These are phyloP conservation scores for Dinomys branickii DNA, from an alignment of 2,113 vertebrate species.

Conservation along the genomic window DNA sequence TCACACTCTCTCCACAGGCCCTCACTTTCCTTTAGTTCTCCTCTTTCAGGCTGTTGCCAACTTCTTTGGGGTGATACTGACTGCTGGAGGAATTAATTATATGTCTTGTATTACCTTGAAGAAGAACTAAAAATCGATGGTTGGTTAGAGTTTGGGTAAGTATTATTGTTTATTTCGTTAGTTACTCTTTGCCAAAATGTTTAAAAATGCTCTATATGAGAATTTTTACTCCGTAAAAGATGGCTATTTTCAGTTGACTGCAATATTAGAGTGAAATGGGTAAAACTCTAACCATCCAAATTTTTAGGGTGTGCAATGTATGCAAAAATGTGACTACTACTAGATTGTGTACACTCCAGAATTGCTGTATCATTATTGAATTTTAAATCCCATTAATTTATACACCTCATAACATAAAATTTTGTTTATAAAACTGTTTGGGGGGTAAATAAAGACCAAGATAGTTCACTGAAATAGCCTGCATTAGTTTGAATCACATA, in stretches of 20 bases:
- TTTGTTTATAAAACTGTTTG: neutral
- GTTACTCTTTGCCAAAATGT: neutral
- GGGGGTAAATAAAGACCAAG: neutral
- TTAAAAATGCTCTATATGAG: neutral
- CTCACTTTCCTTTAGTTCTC: neutral
- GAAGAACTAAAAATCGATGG: neutral
- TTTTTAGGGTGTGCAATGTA: neutral
- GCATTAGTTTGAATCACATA: neutral
- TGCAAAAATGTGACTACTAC: neutral
- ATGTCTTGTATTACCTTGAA: neutral
- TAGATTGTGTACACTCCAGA: neutral
- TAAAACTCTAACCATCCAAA: neutral
- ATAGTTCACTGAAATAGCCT: neutral
- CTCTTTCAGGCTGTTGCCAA: neutral
- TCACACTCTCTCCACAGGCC: neutral
- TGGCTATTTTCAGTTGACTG: neutral
- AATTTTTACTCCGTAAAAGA: neutral
- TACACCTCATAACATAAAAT: neutral
- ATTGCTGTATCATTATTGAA: neutral
- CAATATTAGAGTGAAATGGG: neutral
- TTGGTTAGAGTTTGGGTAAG: neutral
- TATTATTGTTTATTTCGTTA: neutral
- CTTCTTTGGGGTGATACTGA: neutral
- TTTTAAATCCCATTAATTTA: neutral
- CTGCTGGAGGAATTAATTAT: neutral